Evolutionary conservation across 2,888 invertebrate species (phyloP), one percentile per base, ranked within the genome.

Genomic region (Enchytraeus crypticus): DNA sequence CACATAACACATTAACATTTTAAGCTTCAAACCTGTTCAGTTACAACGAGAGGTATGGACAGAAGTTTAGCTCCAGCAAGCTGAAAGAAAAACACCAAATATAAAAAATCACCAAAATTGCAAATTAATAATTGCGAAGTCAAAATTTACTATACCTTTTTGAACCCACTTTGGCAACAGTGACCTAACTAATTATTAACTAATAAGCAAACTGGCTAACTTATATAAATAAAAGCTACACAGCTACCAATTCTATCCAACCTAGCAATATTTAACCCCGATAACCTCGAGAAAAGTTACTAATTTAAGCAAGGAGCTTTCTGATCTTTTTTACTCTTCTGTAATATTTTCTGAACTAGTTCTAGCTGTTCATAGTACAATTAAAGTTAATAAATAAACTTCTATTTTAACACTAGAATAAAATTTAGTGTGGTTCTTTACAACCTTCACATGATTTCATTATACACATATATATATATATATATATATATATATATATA

Each of bases 1-100:
- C 11, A 45, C 43, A 51, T 2, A 11, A 51, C 21, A 29, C n/a
- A 2, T 49, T 30, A 58, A 5, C 18, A 46, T 11, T 27, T 49
- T 34, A 29, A 30, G 23, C 27, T 29, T 49, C 62, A 60, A 66
- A 74, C 76, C 73, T 84, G 84, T 71, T 85, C 84, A 5, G 84
- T 85, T 18, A 81, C 82, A 61, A 84, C 69, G n/a, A 83, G 73
- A n/a, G 83, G 83, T 63, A 84, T 80, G 26, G 82, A 76, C 59
- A 84, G 73, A 57, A 82, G 72, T 64, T 80, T 79, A 18, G 82
- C 79, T n/a, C 81, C 79, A 62, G 78, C 63, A 18, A 73, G 64
- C 76, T 75, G 66, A 53, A 70, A 69, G 45, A 59, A 66, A 65
- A 43, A 63, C 38, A 38, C 18, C 26, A 11, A 27, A 53, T 53